These are phyloP conservation scores for Crotophaga sulcirostris DNA, from an alignment of 2,113 vertebrate species.

Conservation along the genomic window DNA sequence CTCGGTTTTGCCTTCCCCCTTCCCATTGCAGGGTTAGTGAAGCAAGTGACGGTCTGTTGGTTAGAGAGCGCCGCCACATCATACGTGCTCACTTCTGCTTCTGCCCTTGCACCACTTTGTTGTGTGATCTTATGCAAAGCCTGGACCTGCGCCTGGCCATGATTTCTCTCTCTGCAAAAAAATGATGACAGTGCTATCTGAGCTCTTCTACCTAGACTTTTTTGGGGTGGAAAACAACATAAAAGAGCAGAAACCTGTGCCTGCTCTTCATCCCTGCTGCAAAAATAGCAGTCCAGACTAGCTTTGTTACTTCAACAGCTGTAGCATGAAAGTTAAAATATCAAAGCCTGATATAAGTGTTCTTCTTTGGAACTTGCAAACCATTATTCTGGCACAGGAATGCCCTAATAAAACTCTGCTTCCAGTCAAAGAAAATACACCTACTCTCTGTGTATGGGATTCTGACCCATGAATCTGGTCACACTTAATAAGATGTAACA, in stretches of 20 bases:
- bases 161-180: not conserved
- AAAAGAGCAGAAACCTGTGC: not conserved
- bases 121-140: not conserved
- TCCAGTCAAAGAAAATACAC: not conserved
- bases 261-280: not conserved
- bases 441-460: accelerated
- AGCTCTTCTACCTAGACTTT: not conserved
- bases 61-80: not conserved
- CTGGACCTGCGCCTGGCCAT: not conserved
- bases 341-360: not conserved
- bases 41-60: not conserved
- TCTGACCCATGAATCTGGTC: slow-evolving; percentile 16
- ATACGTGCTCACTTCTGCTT: not conserved
- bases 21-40: not conserved
- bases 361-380: not conserved
- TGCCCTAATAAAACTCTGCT: not conserved
- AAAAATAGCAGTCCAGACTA: not conserved
- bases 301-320: not conserved
- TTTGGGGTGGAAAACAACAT: not conserved
- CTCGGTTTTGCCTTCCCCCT: not conserved
- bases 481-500: slow-evolving; percentile 24
- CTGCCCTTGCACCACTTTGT: not conserved
- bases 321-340: not conserved
- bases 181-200: not conserved
- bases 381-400: not conserved